Evolutionary conservation across 1,140 invertebrate genomes (phyloP).

Genomic region (Leptinotarsa defecta): DNA sequence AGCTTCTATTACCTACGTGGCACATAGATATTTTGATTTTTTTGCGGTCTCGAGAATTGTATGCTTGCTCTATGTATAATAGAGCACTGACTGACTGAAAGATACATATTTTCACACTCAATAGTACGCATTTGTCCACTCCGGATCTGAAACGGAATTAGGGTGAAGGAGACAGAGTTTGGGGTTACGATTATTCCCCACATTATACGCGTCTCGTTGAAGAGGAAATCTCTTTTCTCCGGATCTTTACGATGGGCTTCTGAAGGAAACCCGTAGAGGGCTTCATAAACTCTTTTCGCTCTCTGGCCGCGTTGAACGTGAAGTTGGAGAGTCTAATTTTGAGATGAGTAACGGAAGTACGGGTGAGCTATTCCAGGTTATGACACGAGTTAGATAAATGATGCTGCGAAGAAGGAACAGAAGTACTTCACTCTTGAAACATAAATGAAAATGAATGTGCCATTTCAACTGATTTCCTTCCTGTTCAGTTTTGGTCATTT

Average conservation of each 20-base stretch:
- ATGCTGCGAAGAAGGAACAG: too few species aligned
- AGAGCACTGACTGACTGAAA: too few species aligned
- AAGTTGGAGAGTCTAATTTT: neutral
- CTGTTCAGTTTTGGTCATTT: too few species aligned
- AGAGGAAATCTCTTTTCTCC: slow-evolving; percentile 2
- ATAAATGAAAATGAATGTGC: too few species aligned
- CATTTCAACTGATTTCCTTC: too few species aligned
- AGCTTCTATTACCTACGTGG: too few species aligned
- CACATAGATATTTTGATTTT: too few species aligned
- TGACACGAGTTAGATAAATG: neutral
- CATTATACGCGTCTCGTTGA: neutral
- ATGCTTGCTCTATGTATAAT: too few species aligned
- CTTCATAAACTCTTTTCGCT: slow-evolving; percentile 6
- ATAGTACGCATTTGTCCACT: neutral
- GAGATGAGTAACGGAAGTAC: neutral
- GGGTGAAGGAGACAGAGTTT: neutral
- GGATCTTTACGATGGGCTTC: slow-evolving; percentile 1
- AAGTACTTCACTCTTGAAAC: too few species aligned
- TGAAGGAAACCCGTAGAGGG: slow-evolving; percentile 1
- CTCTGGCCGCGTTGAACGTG: neutral
- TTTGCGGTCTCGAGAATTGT: too few species aligned
- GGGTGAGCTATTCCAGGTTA: neutral
- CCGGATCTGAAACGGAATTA: neutral
- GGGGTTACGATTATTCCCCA: neutral
- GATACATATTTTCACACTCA: too few species aligned